phyloP scores from a whole-genome alignment of 1,140 invertebrate species.

The Trachymyrmex septentrionalis region DNA sequence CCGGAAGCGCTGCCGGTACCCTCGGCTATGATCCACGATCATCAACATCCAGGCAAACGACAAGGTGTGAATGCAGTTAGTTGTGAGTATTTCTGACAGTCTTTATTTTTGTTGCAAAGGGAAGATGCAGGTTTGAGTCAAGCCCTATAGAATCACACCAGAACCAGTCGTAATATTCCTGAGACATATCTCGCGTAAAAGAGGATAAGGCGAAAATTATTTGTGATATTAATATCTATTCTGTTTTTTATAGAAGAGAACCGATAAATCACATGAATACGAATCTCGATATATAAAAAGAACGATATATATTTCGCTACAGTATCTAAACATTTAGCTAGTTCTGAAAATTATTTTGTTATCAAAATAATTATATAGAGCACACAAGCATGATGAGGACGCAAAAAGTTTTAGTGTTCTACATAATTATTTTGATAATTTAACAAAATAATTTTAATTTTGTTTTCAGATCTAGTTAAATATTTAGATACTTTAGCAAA shows the following conservation, averaged over 20 bases:
- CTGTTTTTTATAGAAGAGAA: neutral
- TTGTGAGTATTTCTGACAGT: constrained; percentile 80
- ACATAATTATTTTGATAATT: no score
- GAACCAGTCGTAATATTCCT: neutral
- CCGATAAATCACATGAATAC: neutral
- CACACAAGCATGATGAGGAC: no score
- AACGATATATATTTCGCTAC: no score
- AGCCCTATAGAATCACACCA: neutral
- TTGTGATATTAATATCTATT: neutral
- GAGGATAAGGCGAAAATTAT: neutral
- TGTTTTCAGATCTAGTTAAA: no score
- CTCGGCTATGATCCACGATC: constrained; percentile 76
- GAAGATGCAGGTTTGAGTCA: neutral
- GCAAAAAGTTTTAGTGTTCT: no score
- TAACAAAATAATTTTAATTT: no score
- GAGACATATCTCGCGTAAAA: neutral
- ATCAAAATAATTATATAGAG: no score
- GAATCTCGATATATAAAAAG: no score
- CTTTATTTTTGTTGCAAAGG: neutral
- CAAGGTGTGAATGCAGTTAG: constrained; percentile 67
- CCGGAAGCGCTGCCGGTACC: constrained; percentile 79
- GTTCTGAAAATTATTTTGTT: no score
- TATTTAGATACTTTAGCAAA: no score
- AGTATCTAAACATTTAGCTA: no score
- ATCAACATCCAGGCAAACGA: constrained; percentile 79